Base-by-base conservation (phyloP, 2,888 invertebrate species). In the Mermis nigrescens region DNA sequence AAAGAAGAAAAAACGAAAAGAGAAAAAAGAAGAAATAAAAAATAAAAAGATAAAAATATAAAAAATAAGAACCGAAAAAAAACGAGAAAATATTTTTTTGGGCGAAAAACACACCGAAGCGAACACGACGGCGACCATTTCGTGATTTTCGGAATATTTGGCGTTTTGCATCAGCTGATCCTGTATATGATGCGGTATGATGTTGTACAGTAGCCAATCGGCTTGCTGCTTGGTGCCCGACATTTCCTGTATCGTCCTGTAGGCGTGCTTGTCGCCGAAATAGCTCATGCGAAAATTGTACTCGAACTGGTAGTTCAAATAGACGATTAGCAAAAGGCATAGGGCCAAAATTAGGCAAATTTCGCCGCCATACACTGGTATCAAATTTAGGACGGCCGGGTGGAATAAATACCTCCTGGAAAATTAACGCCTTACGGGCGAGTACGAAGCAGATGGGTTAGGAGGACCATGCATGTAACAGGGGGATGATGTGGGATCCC, bases 171-270 rank as follows among this genome's bases (percentile, higher is more conserved):
- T 91, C 59, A 94, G 77, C 70, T 87, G 85, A 67, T 92, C 90
- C 1, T 87, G 88, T 1, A 94, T 91, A 70, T 94, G 89, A 62
- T 85, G 84, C 1, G 94, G 94, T 68, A 95, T 91, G 61, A 95
- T 94, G 74, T 95, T 95, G 72, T 92, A 89, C 57, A 95, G 79
- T 63, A 94, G 76, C 85, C 89, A 90, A 69, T 95, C 92, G 0
- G 92, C 92, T 74, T 94, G 92, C 70, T 92, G 88, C 70, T 90
- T 85, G 81, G 90, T 67, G 24, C 82, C 83, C 75, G 90, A 87
- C 57, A 94, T 90, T 60, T 83, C 81, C 59, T 83, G 82, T 69
- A 88, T 86, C 70, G 91, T 90, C 57, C 84, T 80, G 60, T 85
- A 85, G 0, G 92, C 90, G 15, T 89, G 85, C 7, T 85, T 83